These are phyloP conservation scores for Pogonocherus hispidulus DNA, from an alignment of 2,888 invertebrate species.

Conservation along the genomic window DNA sequence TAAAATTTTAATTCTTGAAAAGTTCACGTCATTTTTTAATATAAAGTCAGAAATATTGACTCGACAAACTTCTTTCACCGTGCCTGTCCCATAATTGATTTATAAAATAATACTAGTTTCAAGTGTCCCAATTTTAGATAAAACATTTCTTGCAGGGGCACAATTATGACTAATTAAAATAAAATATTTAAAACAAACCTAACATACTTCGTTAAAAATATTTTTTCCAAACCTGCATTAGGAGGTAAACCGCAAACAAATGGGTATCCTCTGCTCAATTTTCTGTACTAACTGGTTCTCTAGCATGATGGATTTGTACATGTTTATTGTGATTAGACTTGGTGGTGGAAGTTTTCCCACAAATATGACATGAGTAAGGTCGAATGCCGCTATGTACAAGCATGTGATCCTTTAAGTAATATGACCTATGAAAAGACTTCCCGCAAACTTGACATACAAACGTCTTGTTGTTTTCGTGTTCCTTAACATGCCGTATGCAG, in stretches of 20 bases:
- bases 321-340: slow-evolving; percentile 94
- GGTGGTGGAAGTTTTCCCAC: slow-evolving; percentile 90
- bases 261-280: slow-evolving; percentile 72
- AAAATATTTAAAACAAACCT: slow-evolving; percentile 24
- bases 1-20: too few species aligned
- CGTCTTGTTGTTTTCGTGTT: slow-evolving; percentile 85
- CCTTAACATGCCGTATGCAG: slow-evolving; percentile 86
- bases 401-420: slow-evolving; percentile 90
- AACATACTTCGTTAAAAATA: slow-evolving; percentile 31
- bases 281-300: slow-evolving; percentile 89
- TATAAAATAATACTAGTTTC: neutral
- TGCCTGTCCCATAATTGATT: neutral
- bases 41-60: too few species aligned
- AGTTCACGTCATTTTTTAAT: too few species aligned
- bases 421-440: slow-evolving; percentile 88
- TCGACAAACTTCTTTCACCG: neutral
- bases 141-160: neutral
- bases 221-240: slow-evolving; percentile 32
- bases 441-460: slow-evolving; percentile 84
- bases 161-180: neutral
- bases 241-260: too few species aligned
- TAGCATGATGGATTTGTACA: slow-evolving; percentile 89
- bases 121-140: neutral
- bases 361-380: slow-evolving; percentile 88
- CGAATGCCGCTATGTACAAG: slow-evolving; percentile 86